Percentiles rank a stretch among this genome's conserved stretches.
These are phyloP conservation scores for Pristionchus exspectatus DNA, from an alignment of 2,888 invertebrate species.

Conservation along the genomic window DNA sequence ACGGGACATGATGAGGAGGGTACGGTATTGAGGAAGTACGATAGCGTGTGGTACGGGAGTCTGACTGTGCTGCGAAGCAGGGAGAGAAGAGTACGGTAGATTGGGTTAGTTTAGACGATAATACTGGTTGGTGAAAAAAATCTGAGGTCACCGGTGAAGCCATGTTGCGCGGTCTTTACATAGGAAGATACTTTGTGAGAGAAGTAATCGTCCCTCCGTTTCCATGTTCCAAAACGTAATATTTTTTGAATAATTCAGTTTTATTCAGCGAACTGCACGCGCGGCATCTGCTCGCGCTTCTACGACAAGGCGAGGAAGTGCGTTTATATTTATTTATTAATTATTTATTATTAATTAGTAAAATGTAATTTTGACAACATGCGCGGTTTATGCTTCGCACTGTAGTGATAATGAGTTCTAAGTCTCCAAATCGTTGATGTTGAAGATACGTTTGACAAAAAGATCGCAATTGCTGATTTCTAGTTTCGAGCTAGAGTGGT, in stretches of 20 bases:
- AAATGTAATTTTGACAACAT: neutral
- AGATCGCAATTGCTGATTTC: neutral
- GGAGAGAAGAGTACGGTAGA: no score
- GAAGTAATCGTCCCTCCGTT: no score
- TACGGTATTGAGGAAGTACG: neutral
- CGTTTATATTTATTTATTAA: neutral
- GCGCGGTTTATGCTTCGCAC: neutral
- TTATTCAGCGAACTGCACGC: slow-evolving; percentile 39
- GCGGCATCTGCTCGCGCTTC: slow-evolving; percentile 47
- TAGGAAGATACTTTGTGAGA: neutral
- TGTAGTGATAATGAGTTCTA: neutral
- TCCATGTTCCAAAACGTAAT: no score
- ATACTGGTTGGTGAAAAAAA: no score
- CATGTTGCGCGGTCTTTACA: neutral
- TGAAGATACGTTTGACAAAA: no score
- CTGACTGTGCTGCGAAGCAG: no score
- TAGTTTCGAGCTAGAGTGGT: neutral
- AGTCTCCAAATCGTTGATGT: no score
- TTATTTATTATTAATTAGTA: neutral
- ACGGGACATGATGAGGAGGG: neutral
- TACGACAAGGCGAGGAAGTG: slow-evolving; percentile 11
- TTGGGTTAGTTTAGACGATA: no score
- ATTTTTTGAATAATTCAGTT: no score
- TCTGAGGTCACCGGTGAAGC: neutral
- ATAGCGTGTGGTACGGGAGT: neutral